Conservation (phyloP, 2,113 vertebrate genomes). For the Sapayoa aenigma region DNA sequence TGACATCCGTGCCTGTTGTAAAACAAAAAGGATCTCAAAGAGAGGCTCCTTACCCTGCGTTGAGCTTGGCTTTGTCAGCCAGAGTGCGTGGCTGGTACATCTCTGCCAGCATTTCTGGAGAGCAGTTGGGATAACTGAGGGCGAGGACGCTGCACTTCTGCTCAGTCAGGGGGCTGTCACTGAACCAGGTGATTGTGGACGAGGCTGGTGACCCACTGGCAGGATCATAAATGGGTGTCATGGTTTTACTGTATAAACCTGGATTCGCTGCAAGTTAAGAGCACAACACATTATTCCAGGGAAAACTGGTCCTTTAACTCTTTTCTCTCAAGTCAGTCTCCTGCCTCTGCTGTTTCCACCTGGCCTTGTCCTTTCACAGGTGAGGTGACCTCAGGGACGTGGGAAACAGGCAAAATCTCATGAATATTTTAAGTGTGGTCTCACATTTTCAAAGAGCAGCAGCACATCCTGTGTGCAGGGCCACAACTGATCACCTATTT, state of each 20-base stretch:
- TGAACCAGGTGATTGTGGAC: conserved; percentile 89
- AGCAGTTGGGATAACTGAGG: conserved; percentile 75
- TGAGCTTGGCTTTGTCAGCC: conserved; percentile 89
- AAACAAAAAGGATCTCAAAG: not conserved
- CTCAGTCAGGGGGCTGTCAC: conserved; percentile 79
- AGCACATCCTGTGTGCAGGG: not conserved
- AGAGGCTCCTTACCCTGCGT: conserved; percentile 79
- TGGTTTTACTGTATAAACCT: conserved; percentile 90
- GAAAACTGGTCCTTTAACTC: not conserved
- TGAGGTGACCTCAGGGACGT: not conserved
- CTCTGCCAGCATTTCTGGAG: conserved; percentile 81
- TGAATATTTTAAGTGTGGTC: not conserved
- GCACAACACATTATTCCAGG: not conserved
- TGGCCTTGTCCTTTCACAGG: not conserved
- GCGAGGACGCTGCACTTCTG: conserved; percentile 76
- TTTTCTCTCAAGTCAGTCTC: not conserved
- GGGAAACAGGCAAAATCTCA: not conserved
- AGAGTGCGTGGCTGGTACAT: conserved; percentile 86
- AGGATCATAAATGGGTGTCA: conserved; percentile 90
- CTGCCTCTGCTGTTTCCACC: not conserved
- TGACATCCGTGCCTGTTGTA: not conserved
- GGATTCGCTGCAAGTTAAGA: conserved; percentile 73
- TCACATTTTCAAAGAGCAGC: not conserved
- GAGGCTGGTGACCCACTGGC: conserved; percentile 83
- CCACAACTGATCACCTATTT: not conserved